Evolutionary conservation across 2,888 invertebrate genomes (phyloP).

Genomic region (Aporophyla lueneburgensis): DNA sequence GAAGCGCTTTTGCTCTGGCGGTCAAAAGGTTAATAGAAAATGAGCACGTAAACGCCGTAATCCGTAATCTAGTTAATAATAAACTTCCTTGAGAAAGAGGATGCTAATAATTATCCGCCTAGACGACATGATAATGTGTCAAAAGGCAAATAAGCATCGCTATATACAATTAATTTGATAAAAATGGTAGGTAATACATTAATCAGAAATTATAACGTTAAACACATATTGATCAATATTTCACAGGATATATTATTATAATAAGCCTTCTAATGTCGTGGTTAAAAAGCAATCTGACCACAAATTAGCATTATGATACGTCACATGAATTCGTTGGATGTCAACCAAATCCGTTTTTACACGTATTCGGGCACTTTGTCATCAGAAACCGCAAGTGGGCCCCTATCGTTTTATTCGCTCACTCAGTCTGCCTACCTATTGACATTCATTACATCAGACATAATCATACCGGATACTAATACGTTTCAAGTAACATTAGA

Average conservation of each 20-base stretch:
- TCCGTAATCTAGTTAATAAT: slow-evolving; percentile 32
- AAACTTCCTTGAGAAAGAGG: slow-evolving; percentile 33
- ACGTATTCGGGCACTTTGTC: slow-evolving; percentile 49
- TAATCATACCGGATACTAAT: slow-evolving; percentile 83
- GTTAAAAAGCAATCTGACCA: slow-evolving; percentile 47
- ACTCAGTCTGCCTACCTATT: slow-evolving; percentile 70
- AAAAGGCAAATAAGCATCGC: slow-evolving; percentile 11
- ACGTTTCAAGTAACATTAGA: slow-evolving; percentile 78
- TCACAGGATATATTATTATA: slow-evolving; percentile 31
- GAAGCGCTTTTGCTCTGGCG: no score
- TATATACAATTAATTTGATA: background rate
- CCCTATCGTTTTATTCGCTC: slow-evolving; percentile 65
- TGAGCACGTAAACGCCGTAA: slow-evolving; percentile 12
- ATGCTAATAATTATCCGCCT: slow-evolving; percentile 8
- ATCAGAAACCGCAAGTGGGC: slow-evolving; percentile 69
- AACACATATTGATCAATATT: slow-evolving; percentile 27
- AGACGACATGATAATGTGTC: slow-evolving; percentile 1
- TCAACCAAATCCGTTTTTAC: slow-evolving; percentile 39
- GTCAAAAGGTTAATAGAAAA: no score
- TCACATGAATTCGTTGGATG: slow-evolving; percentile 57
- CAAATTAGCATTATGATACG: slow-evolving; percentile 64
- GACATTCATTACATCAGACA: slow-evolving; percentile 81
- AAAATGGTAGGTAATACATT: slow-evolving; percentile 23
- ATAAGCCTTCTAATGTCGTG: slow-evolving; percentile 34
- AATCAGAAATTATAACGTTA: slow-evolving; percentile 15